Percentiles rank a stretch among this genome's conserved stretches.
phyloP scores from a whole-genome alignment of 2,797 vertebrate genomes.

The Morelia viridis region DNA sequence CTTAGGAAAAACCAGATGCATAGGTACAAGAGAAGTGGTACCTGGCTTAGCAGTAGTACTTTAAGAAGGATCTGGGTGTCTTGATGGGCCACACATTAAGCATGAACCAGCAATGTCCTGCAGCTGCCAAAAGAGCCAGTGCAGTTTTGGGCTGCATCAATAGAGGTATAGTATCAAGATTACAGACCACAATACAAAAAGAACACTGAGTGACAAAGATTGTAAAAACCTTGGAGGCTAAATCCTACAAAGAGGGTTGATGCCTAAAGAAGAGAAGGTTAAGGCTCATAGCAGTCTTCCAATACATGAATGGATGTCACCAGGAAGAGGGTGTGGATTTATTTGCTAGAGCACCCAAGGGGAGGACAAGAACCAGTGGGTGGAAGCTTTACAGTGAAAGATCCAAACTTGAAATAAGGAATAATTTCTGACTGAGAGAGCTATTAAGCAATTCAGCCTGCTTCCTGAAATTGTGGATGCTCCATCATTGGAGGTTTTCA shows the following conservation, averaged over 20 bases:
- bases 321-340: background rate
- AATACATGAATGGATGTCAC: background rate
- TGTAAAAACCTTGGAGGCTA: background rate
- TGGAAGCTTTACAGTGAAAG: background rate
- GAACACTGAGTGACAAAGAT: background rate
- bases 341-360: background rate
- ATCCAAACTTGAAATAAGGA: background rate
- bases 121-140: background rate
- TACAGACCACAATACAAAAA: background rate
- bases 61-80: background rate
- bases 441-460: background rate
- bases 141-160: background rate
- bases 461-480: background rate
- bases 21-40: background rate
- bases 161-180: background rate
- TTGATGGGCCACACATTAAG: background rate
- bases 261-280: background rate
- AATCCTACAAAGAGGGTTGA: background rate
- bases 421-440: background rate
- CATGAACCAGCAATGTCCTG: background rate
- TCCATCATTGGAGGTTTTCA: background rate
- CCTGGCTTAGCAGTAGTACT: background rate
- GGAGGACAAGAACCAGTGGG: background rate
- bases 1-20: background rate
- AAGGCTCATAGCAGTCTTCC: background rate